phyloP scores from a whole-genome alignment of 2,797 vertebrate genomes.

The Intellagama lesueurii region DNA sequence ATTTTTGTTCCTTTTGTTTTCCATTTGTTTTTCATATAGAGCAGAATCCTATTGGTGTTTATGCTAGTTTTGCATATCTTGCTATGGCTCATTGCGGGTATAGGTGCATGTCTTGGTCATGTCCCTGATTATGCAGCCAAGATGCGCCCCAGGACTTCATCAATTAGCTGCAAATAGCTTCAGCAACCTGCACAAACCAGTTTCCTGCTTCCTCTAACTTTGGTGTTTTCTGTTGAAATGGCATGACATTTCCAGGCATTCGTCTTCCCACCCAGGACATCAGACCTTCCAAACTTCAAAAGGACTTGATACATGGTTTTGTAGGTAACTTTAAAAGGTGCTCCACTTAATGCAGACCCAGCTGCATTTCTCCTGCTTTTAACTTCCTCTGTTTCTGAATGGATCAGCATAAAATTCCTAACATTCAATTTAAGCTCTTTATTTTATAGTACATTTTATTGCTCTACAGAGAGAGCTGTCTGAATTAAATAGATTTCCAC shows the following conservation, averaged over 20 bases:
- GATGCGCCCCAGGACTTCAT: too few relatives aligned
- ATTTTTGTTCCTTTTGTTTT: neutral
- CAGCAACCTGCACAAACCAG: neutral
- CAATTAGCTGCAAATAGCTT: neutral
- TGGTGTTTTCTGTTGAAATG: neutral
- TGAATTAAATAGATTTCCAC: neutral
- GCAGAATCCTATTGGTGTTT: too few relatives aligned
- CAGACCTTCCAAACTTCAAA: neutral
- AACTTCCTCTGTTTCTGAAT: neutral
- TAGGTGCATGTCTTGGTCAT: neutral
- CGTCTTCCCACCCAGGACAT: neutral
- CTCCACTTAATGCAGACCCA: neutral
- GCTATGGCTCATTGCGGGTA: too few relatives aligned
- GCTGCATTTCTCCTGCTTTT: neutral
- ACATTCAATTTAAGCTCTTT: neutral
- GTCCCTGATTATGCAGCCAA: neutral
- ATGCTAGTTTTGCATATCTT: too few relatives aligned
- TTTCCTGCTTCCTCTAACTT: neutral
- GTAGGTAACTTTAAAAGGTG: neutral
- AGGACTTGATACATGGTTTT: neutral
- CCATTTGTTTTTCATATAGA: neutral
- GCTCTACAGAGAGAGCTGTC: neutral
- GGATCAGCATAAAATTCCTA: neutral
- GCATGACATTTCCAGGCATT: neutral
- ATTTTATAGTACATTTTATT: neutral